Evolutionary conservation across 2,113 vertebrate species (phyloP), one percentile per base, ranked within the genome.

Genomic region (Crotalus viridis): DNA sequence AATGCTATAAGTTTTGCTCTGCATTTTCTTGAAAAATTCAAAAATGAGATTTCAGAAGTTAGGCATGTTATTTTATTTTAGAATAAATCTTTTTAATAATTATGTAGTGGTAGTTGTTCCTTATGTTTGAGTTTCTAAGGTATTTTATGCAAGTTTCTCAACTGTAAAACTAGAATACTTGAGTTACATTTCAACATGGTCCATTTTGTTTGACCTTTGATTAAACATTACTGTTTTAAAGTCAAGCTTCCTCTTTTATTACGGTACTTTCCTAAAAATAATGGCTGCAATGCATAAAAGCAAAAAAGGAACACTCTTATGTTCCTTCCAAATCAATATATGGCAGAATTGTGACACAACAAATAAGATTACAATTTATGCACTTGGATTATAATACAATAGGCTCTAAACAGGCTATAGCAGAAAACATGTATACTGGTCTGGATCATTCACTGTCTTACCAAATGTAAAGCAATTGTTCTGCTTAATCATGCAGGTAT

Each of bases 151-250:
- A 17, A 54, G n/a, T 39, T 88, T n/a, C n/a, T n/a, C n/a, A 88
- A 88, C 87, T 88, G 51, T 86, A 59, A 56, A 91, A 87, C 55
- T 26, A 59, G 55, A 48, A 59, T 59, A 85, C 81, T 91, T 57
- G 91, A 52, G 51, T 51, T 48, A 87, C 8, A 46, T 33, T 87
- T 81, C 3, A 43, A 19, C 6, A 28, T 48, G 46, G 55, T 33
- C 61, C 55, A 61, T 51, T 81, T 91, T 59, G 8, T 28, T 91
- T 90, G 57, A 89, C 10, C 10, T 54, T 55, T 74, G 28, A 24
- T 85, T 89, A 91, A 91, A 93, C 55, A 93, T 89, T 85, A 81
- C 43, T 9, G 52, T 85, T n/a, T 85, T 12, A 69, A 89, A 17
- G 26, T 43, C 28, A 87, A 61, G 26, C 86, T 59, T 85, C 39